A percentile compares a stretch with the other conserved stretches of the same genome.
Conservation (phyloP, 2,797 vertebrate genomes). For the Lepus townsendii region DNA sequence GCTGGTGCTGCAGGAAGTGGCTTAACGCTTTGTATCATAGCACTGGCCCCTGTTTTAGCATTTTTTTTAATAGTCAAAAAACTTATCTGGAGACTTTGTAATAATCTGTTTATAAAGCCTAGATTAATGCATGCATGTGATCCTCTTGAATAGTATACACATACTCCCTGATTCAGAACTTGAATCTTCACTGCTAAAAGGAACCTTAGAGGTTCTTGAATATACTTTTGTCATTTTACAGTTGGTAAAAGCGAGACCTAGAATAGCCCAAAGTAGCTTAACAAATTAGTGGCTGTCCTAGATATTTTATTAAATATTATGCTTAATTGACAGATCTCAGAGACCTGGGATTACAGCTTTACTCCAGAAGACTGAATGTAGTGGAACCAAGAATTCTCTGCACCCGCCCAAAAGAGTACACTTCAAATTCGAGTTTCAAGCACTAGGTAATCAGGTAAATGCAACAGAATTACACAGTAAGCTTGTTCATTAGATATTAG, state of each 20-base stretch:
- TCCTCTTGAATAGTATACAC: conserved; percentile 18
- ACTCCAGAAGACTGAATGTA: conserved; percentile 70
- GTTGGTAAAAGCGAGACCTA: conserved; percentile 18
- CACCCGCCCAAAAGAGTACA: conserved; percentile 86
- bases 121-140: conserved; percentile 10
- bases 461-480: background rate
- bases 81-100: conserved; percentile 19
- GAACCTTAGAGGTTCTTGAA: background rate
- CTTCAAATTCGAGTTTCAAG: conserved; percentile 89
- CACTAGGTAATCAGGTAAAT: conserved; percentile 89
- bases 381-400: background rate
- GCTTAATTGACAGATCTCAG: conserved; percentile 62
- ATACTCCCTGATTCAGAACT: background rate
- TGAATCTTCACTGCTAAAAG: conserved; percentile 38
- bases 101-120: background rate
- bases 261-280: background rate
- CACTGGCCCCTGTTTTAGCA: too few species aligned
- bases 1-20: too few species aligned
- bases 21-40: too few species aligned
- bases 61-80: background rate
- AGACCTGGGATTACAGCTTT: conserved; percentile 60
- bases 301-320: conserved; percentile 24
- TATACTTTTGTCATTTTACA: conserved; percentile 36
- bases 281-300: background rate
- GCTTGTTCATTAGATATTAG: conserved; percentile 19